Conservation (phyloP, 2,113 vertebrate species). For the Lonchura striata region DNA sequence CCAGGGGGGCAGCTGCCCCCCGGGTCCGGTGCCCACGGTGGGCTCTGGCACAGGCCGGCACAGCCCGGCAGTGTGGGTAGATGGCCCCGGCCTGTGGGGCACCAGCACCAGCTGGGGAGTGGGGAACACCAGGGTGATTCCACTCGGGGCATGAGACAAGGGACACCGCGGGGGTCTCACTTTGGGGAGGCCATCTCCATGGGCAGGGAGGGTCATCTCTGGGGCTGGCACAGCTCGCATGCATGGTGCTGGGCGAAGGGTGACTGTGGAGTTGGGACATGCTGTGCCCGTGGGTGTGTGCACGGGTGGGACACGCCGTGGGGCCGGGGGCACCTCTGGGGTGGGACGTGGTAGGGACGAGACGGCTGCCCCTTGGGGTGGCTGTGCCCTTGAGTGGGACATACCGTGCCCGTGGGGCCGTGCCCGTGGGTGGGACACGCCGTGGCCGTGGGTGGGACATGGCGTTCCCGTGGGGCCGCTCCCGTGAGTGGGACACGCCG, state of each 20-base stretch:
- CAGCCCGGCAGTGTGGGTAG: rapidly evolving
- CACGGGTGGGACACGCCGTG: no score
- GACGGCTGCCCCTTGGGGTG: neutral
- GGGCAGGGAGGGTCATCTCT: no score
- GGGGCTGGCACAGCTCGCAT: rapidly evolving
- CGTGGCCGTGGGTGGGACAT: no score
- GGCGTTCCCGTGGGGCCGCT: no score
- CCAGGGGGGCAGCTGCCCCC: rapidly evolving
- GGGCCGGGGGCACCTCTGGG: neutral
- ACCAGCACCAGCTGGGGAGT: rapidly evolving
- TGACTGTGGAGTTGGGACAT: no score
- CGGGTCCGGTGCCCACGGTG: rapidly evolving
- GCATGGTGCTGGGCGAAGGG: rapidly evolving
- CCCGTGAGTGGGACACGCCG: rapidly evolving
- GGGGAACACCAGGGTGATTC: no score
- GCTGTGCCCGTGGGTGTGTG: no score
- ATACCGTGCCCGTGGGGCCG: no score
- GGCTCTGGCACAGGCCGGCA: neutral
- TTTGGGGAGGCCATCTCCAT: rapidly evolving
- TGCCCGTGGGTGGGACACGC: neutral
- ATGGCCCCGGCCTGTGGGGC: neutral
- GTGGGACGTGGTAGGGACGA: neutral
- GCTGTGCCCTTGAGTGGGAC: no score
- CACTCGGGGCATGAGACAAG: neutral
- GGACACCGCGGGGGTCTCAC: rapidly evolving